Base-by-base conservation (phyloP, 2,113 vertebrate species). In the Urocolius indicus region DNA sequence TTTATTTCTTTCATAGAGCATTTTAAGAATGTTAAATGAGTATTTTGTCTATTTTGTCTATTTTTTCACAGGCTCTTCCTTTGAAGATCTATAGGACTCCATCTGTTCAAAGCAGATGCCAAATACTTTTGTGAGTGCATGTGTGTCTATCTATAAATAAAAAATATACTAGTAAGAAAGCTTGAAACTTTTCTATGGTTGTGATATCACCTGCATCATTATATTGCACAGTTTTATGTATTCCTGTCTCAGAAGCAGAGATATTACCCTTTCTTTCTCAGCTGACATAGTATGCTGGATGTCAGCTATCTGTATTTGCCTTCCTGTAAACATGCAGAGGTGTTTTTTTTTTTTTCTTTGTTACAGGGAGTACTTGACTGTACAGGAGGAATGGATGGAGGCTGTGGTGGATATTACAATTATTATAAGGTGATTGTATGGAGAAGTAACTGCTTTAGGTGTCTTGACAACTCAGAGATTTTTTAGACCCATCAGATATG, bases 91-190 rank as follows among this genome's bases (percentile, higher is more conserved):
- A 34, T 57, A 92, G 65, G 84, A 87, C 22, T 87, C 76, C 87
- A 90, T 95, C 96, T 97, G 94, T 67, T 93, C 55, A 32, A 92
- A 84, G 83, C 92, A 96, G 43, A 55, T 96, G 95, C 68, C 88
- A 93, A 92, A 63, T 77, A 83, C 38, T 93, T 91, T 34, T 43
- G 32, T 85, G 36, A 67, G 43, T 29, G 32, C 45, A 22, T 67
- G 13, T 32, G 51, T 36, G 22, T 18, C 34, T 71, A 13, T 68
- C 32, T 68, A 85, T 72, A 80, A 90, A 46, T 48, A 77, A 71
- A 87, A 83, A 57, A 66, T 38, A 38, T 17, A 63, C 38, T 49
- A 29, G 24, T 57, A 87, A 82, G 51, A 84, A 90, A 91, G 16
- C 7, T 20, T 32, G n/a, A 79, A 69, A 75, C 21, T 63, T 72